Conservation (phyloP, 2,113 vertebrate genomes). For the Chaetodon auriga region DNA sequence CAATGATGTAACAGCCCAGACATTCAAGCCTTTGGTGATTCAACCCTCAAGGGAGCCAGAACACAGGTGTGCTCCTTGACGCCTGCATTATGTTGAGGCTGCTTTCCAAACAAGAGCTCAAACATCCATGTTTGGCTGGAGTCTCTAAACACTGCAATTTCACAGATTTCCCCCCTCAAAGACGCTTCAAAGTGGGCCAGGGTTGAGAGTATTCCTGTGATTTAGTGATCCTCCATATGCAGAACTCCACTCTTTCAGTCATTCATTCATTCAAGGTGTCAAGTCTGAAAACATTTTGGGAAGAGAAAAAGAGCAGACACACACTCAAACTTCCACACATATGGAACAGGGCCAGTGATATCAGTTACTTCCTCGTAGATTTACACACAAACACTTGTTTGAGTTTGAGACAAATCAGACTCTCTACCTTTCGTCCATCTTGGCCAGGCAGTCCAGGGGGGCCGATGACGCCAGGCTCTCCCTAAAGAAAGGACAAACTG, state of each 20-base stretch:
- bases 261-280: conserved; percentile 16
- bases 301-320: background rate
- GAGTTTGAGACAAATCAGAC: background rate
- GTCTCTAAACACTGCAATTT: conserved; percentile 32
- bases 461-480: conserved; percentile 87
- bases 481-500: conserved; percentile 81
- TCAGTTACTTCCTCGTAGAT: background rate
- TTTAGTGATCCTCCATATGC: conserved; percentile 16
- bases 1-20: conserved; percentile 65
- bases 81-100: conserved; percentile 62
- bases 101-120: conserved; percentile 72
- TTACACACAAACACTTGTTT: conserved; percentile 25
- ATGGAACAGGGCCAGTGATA: background rate
- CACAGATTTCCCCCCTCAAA: conserved; percentile 20
- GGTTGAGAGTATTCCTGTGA: conserved; percentile 2
- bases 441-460: conserved; percentile 88
- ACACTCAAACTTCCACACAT: conserved; percentile 16
- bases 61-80: conserved; percentile 59
- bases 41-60: conserved; percentile 33
- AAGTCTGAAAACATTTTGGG: conserved; percentile 10
- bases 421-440: conserved; percentile 90
- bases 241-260: background rate
- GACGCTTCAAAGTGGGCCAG: background rate
- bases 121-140: conserved; percentile 68
- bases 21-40: conserved; percentile 35